Conservation (phyloP, 2,113 vertebrate species). For the Hyla sarda region DNA sequence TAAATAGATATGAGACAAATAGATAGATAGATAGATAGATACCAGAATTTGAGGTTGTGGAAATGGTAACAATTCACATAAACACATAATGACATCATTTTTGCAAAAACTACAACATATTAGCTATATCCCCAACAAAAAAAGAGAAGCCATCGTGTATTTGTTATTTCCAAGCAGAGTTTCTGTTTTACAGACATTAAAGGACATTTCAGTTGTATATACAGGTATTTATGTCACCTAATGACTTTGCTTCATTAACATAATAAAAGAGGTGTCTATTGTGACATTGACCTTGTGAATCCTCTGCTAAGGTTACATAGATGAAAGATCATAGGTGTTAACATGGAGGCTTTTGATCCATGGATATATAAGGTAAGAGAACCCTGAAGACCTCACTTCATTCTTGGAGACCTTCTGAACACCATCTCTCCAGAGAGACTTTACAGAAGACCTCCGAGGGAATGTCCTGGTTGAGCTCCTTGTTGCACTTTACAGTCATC, state of each 20-base stretch:
- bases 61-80: too few relatives aligned
- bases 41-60: too few relatives aligned
- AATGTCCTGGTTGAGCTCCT: neutral
- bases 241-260: neutral
- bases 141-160: neutral
- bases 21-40: too few relatives aligned
- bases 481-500: neutral
- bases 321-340: slow-evolving; percentile 21
- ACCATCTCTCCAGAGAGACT: slow-evolving; percentile 19
- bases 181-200: neutral
- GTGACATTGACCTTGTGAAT: neutral
- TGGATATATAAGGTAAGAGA: neutral
- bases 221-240: neutral
- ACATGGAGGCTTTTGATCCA: neutral
- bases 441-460: too few relatives aligned
- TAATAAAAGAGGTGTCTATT: neutral
- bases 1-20: too few relatives aligned
- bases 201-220: neutral
- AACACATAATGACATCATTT: neutral
- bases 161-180: neutral
- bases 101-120: neutral
- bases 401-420: neutral
- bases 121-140: neutral
- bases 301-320: neutral
- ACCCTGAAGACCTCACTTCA: slow-evolving; percentile 49